Conservation (phyloP, 2,888 invertebrate species). For the Linnaemya tessellans region DNA sequence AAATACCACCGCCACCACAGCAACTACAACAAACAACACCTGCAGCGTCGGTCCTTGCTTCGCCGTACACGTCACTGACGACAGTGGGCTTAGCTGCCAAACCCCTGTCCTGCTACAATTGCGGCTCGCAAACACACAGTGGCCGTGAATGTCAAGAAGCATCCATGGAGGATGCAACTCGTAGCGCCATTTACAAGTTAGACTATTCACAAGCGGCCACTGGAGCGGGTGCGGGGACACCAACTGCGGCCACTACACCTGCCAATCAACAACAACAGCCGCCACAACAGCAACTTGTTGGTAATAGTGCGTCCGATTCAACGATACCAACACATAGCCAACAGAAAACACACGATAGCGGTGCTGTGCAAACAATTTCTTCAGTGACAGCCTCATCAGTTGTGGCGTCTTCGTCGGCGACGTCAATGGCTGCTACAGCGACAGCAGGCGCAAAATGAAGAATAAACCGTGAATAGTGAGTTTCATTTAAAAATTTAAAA, state of each 20-base stretch:
- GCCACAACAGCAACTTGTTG: conserved; percentile 52
- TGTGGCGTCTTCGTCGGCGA: conserved; percentile 73
- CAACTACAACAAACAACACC: conserved; percentile 76
- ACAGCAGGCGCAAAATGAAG: conserved; percentile 68
- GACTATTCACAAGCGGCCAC: conserved; percentile 84
- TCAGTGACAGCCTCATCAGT: conserved; percentile 72
- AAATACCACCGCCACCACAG: conserved; percentile 76
- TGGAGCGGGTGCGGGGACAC: conserved; percentile 72
- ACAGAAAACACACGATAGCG: conserved; percentile 67
- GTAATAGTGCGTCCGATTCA: conserved; percentile 62
- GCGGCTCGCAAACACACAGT: conserved; percentile 92
- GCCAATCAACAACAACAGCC: conserved; percentile 63
- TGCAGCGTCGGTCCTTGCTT: conserved; percentile 76
- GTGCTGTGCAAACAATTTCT: conserved; percentile 70
- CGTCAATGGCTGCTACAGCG: conserved; percentile 72
- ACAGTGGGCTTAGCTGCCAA: conserved; percentile 73
- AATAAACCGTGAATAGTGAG: conserved; percentile 59
- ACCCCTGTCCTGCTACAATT: conserved; percentile 92
- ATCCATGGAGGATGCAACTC: conserved; percentile 95
- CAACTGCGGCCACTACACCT: conserved; percentile 67
- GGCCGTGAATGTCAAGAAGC: conserved; percentile 95
- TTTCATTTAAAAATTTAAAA: conserved; percentile 47
- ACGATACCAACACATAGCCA: conserved; percentile 72
- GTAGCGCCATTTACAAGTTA: conserved; percentile 88
- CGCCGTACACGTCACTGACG: conserved; percentile 78